Base-by-base conservation (phyloP, 2,888 invertebrate species). In the Ophonus ardosiacus region DNA sequence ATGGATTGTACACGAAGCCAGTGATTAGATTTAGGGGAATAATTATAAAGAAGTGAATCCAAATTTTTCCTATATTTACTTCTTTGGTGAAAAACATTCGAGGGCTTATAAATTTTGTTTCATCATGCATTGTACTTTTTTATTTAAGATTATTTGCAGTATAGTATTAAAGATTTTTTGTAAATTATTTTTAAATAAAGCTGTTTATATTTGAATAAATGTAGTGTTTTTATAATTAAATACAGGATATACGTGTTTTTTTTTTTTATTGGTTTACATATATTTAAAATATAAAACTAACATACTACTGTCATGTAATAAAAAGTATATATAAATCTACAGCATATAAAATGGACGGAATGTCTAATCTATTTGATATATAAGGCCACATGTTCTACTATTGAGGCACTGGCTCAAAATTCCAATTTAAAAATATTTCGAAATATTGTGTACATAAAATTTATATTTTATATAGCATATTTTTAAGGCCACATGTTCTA, bases 161-260 rank as follows among this genome's bases (percentile, higher is more conserved):
- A 84, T 85, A 85, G 85, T 85, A 85, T 85, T 84, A 78, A 78
- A 85, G 65, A 85, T 85, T 85, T 85, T 85, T 85, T 85, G 85
- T 85, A 85, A 85, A 85, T 85, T 85, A 85, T 85, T 85, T 85
- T 85, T 85, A 80, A 85, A 85, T 80, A 85, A 85, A 85, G 85
- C 79, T 80, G 85, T 85, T 85, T 85, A 85, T 85, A 85, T 85
- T 85, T 85, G 85, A 85, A 80, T 85, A 85, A 85, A 80, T 61
- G 10, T 31, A 10, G 2, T 51, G 43, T 13, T 51, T 51, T 51
- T 4, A 51, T 51, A 4, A 31, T 31, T 31, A 31, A 24, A 31
- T 31, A 31, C 31, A 31, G 31, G 31, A 31, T 24, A 3, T 24
- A 3, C 3, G 24, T 43, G 7, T 6, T 3, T 10, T 1, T 51